Conservation (phyloP, 2,797 vertebrate species). For the Spondyliosoma cantharus region DNA sequence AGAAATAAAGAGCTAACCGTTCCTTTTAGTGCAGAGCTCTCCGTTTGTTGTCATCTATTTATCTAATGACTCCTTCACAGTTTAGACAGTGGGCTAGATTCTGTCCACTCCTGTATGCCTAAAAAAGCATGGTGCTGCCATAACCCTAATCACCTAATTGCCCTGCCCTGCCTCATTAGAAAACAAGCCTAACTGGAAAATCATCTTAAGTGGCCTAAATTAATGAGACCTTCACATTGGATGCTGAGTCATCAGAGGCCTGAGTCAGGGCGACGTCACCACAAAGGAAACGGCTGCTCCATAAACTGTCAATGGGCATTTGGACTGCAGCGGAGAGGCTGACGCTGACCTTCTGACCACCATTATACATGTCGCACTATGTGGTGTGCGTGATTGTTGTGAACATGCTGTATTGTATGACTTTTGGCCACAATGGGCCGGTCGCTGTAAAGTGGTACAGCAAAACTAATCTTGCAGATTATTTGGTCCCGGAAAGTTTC, state of each 20-base stretch:
- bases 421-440: neutral
- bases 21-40: slow-evolving; percentile 51
- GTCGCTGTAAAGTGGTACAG: neutral
- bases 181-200: slow-evolving; percentile 84
- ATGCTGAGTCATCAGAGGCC: slow-evolving; percentile 77
- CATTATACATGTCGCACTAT: slow-evolving; percentile 26
- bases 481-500: neutral
- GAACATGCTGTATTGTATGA: neutral
- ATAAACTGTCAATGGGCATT: slow-evolving; percentile 70
- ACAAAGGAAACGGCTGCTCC: slow-evolving; percentile 65
- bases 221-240: slow-evolving; percentile 77
- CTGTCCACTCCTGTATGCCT: slow-evolving; percentile 74
- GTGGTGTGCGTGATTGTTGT: slow-evolving; percentile 16
- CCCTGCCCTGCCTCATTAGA: slow-evolving; percentile 82
- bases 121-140: slow-evolving; percentile 80
- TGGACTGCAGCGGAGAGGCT: slow-evolving; percentile 52
- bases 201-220: slow-evolving; percentile 81
- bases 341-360: slow-evolving; percentile 62
- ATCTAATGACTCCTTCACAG: slow-evolving; percentile 80
- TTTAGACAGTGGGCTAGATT: slow-evolving; percentile 75
- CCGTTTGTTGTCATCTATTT: slow-evolving; percentile 81
- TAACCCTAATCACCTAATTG: slow-evolving; percentile 82
- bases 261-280: slow-evolving; percentile 73
- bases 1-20: slow-evolving; percentile 49
- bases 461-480: neutral